A percentile compares a stretch with the other conserved stretches of the same genome.
Conservation (phyloP, 2,113 vertebrate species). For the Sinocyclocheilus maitianheensis region DNA sequence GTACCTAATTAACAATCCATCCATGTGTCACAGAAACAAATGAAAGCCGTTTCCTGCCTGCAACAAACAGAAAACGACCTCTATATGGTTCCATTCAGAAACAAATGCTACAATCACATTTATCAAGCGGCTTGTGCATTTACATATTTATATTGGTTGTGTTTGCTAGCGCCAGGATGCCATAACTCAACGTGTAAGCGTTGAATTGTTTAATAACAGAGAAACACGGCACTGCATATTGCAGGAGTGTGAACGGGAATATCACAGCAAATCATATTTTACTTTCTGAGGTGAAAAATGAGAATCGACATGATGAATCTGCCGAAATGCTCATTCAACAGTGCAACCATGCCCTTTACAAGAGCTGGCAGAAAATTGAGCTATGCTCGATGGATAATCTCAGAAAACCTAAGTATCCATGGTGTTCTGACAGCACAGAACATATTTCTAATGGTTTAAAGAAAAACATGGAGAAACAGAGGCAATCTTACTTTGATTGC, state of each 20-base stretch:
- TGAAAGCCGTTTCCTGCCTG: slow-evolving; percentile 15
- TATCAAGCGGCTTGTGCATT: slow-evolving; percentile 34
- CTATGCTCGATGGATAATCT: slow-evolving; percentile 30
- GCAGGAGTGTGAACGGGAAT: slow-evolving; percentile 1
- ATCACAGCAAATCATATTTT: slow-evolving; percentile 44
- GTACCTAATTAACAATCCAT: slow-evolving; percentile 36
- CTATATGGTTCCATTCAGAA: slow-evolving; percentile 28
- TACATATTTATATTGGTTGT: slow-evolving; percentile 48
- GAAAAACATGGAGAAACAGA: slow-evolving; percentile 1
- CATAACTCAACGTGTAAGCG: slow-evolving; percentile 37
- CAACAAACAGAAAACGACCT: slow-evolving; percentile 36
- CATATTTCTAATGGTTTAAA: slow-evolving; percentile 1
- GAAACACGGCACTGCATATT: slow-evolving; percentile 2
- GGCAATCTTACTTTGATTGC: slow-evolving; percentile 21
- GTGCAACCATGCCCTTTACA: slow-evolving; percentile 18
- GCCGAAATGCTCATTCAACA: slow-evolving; percentile 15
- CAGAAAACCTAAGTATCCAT: slow-evolving; percentile 34
- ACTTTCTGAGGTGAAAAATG: slow-evolving; percentile 32
- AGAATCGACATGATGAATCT: slow-evolving; percentile 27
- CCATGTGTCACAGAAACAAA: slow-evolving; percentile 27
- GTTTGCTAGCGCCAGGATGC: slow-evolving; percentile 19
- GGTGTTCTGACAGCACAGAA: slow-evolving; percentile 23
- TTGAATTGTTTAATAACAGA: slow-evolving; percentile 45
- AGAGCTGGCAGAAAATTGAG: slow-evolving; percentile 30
- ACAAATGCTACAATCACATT: slow-evolving; percentile 40